These are phyloP conservation scores for Morone saxatilis DNA, from an alignment of 2,113 vertebrate species.

Conservation along the genomic window DNA sequence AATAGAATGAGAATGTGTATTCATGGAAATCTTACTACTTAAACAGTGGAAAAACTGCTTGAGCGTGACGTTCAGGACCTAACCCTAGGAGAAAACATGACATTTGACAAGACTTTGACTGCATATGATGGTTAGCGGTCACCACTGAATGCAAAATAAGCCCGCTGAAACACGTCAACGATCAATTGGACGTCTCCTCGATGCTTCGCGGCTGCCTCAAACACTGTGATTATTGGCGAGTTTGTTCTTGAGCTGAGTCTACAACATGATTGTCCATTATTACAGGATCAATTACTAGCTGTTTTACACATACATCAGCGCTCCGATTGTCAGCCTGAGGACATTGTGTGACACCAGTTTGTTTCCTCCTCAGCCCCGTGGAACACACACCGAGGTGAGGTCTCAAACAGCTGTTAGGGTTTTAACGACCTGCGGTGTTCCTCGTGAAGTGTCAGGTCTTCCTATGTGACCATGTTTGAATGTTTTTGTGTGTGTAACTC, in stretches of 20 bases:
- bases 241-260: neutral
- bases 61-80: neutral
- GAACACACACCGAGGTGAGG: neutral
- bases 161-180: neutral
- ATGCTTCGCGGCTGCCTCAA: neutral
- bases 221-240: neutral
- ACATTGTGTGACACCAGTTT: conserved; percentile 9
- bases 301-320: conserved; percentile 14
- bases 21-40: neutral
- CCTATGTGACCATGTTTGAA: neutral
- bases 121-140: neutral
- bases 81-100: neutral
- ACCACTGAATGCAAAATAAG: neutral
- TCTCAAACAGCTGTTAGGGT: conserved; percentile 45
- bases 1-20: neutral
- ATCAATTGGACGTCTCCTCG: neutral
- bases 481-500: conserved; percentile 3
- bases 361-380: neutral
- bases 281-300: neutral
- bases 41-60: neutral
- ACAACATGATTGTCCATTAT: conserved; percentile 4
- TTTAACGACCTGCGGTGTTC: conserved; percentile 16
- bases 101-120: neutral
- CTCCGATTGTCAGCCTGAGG: neutral
- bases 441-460: conserved; percentile 20